Percentiles rank a stretch among this genome's conserved stretches.
Conservation (phyloP, 2,888 invertebrate species). For the Capitulum mitella region DNA sequence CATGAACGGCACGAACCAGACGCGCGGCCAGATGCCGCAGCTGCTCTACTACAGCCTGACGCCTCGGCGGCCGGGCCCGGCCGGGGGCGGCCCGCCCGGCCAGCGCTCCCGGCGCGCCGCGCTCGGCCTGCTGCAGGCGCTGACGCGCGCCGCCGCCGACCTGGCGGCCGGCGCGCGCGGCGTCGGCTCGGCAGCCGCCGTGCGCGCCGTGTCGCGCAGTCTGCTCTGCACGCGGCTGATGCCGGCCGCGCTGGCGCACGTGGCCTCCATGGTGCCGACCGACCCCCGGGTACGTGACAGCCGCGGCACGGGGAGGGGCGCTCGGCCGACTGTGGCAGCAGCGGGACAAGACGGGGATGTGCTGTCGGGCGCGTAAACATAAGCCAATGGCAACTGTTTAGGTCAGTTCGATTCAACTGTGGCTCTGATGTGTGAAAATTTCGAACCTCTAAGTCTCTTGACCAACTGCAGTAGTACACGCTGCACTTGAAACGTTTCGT, state of each 20-base stretch:
- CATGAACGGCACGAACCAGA: slow-evolving; percentile 92
- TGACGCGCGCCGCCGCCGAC: slow-evolving; percentile 67
- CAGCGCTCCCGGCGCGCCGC: slow-evolving; percentile 61
- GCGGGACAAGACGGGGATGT: too few species aligned
- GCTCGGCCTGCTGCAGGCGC: slow-evolving; percentile 65
- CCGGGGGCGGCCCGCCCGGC: slow-evolving; percentile 44
- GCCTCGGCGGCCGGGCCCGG: neutral
- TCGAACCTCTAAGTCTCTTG: too few species aligned
- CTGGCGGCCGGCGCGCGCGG: slow-evolving; percentile 68
- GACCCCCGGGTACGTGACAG: slow-evolving; percentile 65
- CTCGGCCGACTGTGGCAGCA: too few species aligned
- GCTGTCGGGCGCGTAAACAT: too few species aligned
- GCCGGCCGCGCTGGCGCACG: slow-evolving; percentile 75
- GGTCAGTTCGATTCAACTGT: too few species aligned
- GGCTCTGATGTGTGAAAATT: too few species aligned
- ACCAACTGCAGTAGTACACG: too few species aligned
- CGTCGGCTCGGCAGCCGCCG: slow-evolving; percentile 39
- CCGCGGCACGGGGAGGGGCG: too few species aligned
- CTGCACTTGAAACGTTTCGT: too few species aligned
- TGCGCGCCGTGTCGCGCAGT: slow-evolving; percentile 52
- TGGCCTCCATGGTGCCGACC: slow-evolving; percentile 68
- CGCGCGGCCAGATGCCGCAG: slow-evolving; percentile 89
- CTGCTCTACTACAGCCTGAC: slow-evolving; percentile 75
- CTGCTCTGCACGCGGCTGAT: slow-evolving; percentile 65
- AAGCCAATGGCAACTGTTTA: too few species aligned